Evolutionary conservation across 2,888 invertebrate genomes (phyloP).

Genomic region (Dolomedes plantarius): DNA sequence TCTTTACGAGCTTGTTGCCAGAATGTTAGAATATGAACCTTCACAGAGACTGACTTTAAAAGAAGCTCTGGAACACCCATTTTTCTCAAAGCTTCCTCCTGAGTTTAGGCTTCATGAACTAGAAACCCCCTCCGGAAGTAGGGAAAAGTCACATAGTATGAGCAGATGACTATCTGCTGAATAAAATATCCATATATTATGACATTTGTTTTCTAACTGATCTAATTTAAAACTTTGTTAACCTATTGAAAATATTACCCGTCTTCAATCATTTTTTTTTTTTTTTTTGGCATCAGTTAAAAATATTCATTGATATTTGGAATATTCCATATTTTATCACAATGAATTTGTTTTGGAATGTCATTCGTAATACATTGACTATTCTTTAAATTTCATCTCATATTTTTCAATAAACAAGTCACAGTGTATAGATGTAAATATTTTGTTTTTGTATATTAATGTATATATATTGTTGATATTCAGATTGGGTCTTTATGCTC

Average conservation of each 20-base stretch:
- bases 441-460: constrained; percentile 8
- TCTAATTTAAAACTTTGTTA: background rate
- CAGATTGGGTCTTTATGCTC: background rate
- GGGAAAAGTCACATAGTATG: constrained; percentile 66
- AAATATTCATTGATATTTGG: too few species aligned
- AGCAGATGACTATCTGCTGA: constrained; percentile 65
- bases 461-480: constrained; percentile 3
- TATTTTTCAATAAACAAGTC: background rate
- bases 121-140: background rate
- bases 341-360: background rate
- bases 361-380: background rate
- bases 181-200: background rate
- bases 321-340: background rate
- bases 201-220: background rate
- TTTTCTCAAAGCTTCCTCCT: constrained; percentile 89
- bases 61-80: constrained; percentile 93
- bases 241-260: too few species aligned
- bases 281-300: background rate
- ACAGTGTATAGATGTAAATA: constrained; percentile 7
- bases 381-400: background rate
- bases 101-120: constrained; percentile 42
- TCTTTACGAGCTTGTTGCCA: constrained; percentile 94
- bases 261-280: background rate
- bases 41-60: constrained; percentile 89
- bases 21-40: constrained; percentile 98